These are phyloP conservation scores for Laothoe populi DNA, from an alignment of 2,888 invertebrate genomes.

Conservation along the genomic window DNA sequence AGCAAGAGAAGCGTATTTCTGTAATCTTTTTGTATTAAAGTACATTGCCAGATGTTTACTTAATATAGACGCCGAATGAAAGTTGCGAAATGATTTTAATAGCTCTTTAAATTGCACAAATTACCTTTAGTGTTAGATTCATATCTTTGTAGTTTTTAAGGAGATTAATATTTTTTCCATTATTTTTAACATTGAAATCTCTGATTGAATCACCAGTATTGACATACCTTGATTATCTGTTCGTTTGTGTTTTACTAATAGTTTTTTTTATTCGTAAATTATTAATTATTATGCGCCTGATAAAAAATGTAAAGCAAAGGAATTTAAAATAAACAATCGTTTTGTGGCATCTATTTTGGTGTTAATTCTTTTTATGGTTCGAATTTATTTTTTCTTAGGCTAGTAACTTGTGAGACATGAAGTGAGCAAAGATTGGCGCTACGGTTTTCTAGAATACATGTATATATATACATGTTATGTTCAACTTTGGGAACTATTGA, in stretches of 20 bases:
- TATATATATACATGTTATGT: too few relatives aligned
- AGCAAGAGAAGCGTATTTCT: neutral
- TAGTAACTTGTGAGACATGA: too few relatives aligned
- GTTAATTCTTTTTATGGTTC: neutral
- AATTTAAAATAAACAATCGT: too few relatives aligned
- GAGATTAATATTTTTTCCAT: neutral
- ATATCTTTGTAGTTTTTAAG: neutral
- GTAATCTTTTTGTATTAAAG: neutral
- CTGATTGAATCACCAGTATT: constrained; percentile 15
- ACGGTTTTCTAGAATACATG: too few relatives aligned
- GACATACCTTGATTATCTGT: constrained; percentile 3
- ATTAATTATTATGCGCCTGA: neutral
- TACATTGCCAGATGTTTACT: constrained; percentile 20
- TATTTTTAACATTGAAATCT: neutral
- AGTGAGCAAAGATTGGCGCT: too few relatives aligned
- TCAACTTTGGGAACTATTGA: neutral
- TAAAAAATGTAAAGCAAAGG: neutral
- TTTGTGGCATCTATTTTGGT: too few relatives aligned
- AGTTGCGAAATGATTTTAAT: neutral
- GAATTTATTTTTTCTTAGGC: constrained; percentile 24
- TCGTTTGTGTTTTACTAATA: constrained; percentile 13
- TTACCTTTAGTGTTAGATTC: constrained; percentile 1
- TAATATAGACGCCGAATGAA: neutral
- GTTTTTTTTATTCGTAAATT: neutral
- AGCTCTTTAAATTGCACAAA: constrained; percentile 4